Evolutionary conservation across 2,888 invertebrate genomes (phyloP).

Genomic region (Anoncus sp.): DNA sequence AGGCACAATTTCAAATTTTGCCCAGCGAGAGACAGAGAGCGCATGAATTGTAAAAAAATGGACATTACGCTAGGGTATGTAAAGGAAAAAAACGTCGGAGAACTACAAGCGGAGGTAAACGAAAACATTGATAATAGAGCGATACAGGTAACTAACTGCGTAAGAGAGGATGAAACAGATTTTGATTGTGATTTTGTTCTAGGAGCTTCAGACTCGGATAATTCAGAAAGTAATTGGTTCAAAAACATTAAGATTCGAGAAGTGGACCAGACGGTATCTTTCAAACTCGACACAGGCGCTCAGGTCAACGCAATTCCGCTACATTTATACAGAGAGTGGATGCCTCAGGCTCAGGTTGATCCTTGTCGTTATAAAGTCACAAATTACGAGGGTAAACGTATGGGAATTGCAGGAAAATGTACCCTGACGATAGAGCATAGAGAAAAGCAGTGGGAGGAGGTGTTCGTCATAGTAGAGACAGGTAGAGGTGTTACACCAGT

Average conservation of each 20-base stretch:
- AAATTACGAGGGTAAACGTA: background rate
- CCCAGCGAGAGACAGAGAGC: slow-evolving; percentile 58
- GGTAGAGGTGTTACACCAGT: slow-evolving; percentile 32
- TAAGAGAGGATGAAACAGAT: background rate
- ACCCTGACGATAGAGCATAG: slow-evolving; percentile 8
- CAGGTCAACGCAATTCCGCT: slow-evolving; percentile 54
- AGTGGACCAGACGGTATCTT: slow-evolving; percentile 31
- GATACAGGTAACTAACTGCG: background rate
- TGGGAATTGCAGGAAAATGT: slow-evolving; percentile 13
- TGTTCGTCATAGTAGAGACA: slow-evolving; percentile 30
- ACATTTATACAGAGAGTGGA: slow-evolving; percentile 48
- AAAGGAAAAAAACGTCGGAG: slow-evolving; percentile 10
- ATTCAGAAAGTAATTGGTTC: slow-evolving; percentile 21
- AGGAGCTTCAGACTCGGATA: slow-evolving; percentile 13
- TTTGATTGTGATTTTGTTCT: slow-evolving; percentile 3
- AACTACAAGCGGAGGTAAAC: background rate
- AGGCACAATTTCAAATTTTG: slow-evolving; percentile 24
- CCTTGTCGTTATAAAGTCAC: slow-evolving; percentile 15
- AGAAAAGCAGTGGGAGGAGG: slow-evolving; percentile 4
- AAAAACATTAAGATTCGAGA: background rate
- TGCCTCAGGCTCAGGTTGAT: slow-evolving; percentile 15
- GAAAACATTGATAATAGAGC: background rate
- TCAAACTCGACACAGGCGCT: slow-evolving; percentile 63
- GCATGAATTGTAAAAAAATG: slow-evolving; percentile 49
- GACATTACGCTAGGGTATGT: slow-evolving; percentile 60